phyloP scores from a whole-genome alignment of 2,888 invertebrate genomes.

The Cephus rjabovi region DNA sequence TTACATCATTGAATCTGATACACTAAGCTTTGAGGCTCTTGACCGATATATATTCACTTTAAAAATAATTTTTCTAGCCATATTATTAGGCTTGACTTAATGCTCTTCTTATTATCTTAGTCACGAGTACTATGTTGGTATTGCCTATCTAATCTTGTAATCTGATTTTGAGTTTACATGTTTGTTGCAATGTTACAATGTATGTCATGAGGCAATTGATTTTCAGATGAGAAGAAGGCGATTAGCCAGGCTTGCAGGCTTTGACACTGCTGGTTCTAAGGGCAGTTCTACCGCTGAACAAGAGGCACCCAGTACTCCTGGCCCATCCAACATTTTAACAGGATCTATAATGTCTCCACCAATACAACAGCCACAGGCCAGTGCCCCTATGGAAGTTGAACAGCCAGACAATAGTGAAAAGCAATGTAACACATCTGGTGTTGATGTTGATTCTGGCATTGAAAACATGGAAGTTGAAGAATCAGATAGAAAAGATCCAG shows the following conservation, averaged over 20 bases:
- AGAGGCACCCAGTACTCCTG: conserved; percentile 67
- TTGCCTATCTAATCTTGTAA: too few relatives aligned
- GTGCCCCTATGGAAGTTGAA: conserved; percentile 72
- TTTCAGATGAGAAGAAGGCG: conserved; percentile 80
- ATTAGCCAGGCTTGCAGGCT: conserved; percentile 77
- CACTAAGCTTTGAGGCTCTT: not conserved
- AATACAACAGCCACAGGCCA: conserved; percentile 46
- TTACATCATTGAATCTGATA: not conserved
- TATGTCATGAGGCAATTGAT: not conserved
- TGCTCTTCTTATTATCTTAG: not conserved
- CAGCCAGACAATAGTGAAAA: conserved; percentile 66
- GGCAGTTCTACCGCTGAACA: conserved; percentile 65
- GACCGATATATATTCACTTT: not conserved
- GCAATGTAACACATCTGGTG: conserved; percentile 68
- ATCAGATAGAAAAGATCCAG: conserved; percentile 58
- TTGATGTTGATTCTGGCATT: conserved; percentile 78
- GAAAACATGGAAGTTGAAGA: conserved; percentile 81
- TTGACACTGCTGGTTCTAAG: conserved; percentile 69
- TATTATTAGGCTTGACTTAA: not conserved
- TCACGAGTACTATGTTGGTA: too few relatives aligned
- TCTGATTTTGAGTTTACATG: too few relatives aligned
- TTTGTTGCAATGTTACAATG: too few relatives aligned
- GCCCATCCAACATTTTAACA: conserved; percentile 52
- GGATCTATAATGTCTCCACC: conserved; percentile 53
- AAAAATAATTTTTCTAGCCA: not conserved